Base-by-base conservation (phyloP, 1,140 invertebrate species). In the Holotrichia oblita region DNA sequence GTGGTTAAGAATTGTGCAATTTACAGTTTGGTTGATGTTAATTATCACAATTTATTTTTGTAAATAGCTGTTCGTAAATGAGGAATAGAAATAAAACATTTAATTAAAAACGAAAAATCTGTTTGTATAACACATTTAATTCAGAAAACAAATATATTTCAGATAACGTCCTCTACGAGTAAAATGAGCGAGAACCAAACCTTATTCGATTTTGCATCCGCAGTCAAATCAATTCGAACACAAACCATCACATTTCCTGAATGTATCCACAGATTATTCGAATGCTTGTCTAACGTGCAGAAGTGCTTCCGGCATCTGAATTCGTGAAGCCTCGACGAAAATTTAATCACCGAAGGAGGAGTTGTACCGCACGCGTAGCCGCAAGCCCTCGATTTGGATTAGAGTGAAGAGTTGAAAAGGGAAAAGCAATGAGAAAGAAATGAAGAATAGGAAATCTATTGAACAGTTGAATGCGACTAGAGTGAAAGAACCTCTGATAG, bases 201-300 rank as follows among this genome's bases (percentile, higher is more conserved):
- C 17, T 55, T 17, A 55, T 55, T 55, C 48, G 48, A 55, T 55
- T 55, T 55, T 55, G 17, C 48, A 6, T 6, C 48, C n/a, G 27
- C 48, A 55, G 48, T 17, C 48, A 55, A 55, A 17, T 17, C 48
- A n/a, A 55, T 55, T n/a, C 48, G 0, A 55, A 17, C 48, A 17
- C 48, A 55, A 55, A 55, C n/a, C 48, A 14, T 17, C 48, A 17
- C n/a, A 17, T 55, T 55, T 55, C 48, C 48, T 55, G 48, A 55
- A 55, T 17, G 48, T 55, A 55, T 55, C 17, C 48, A 55, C 48
- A 55, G 48, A 55, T 55, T 55, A 55, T 55, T 55, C n/a, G 48
- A 55, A 55, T 17, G 48, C 14, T 17, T 55, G 14, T 17, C 48
- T 55, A 55, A 55, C 48, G 48, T 55, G 48, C 17, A 55, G 48